These are phyloP conservation scores for Catocala nupta DNA, from an alignment of 2,888 invertebrate species.

Conservation along the genomic window DNA sequence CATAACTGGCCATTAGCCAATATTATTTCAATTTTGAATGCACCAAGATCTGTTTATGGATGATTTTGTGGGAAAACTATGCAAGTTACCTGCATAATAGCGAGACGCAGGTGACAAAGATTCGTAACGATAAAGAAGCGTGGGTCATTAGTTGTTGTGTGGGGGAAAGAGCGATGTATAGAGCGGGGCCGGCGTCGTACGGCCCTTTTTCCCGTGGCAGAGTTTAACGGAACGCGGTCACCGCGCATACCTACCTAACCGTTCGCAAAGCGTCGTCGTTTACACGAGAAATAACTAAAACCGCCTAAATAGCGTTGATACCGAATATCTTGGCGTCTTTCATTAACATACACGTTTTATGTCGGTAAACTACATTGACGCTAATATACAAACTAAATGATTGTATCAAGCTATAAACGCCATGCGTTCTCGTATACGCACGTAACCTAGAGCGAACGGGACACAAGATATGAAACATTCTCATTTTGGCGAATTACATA, in stretches of 20 bases:
- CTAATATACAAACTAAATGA: slow-evolving; percentile 38
- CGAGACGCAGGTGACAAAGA: slow-evolving; percentile 81
- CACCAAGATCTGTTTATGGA: slow-evolving; percentile 52
- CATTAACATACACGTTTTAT: slow-evolving; percentile 40
- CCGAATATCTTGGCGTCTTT: slow-evolving; percentile 37
- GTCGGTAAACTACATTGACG: slow-evolving; percentile 26
- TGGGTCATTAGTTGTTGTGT: slow-evolving; percentile 77
- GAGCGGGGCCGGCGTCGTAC: slow-evolving; percentile 75
- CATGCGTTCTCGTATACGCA: slow-evolving; percentile 55
- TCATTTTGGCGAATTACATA: slow-evolving; percentile 39
- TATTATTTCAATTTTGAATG: slow-evolving; percentile 59
- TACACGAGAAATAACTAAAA: slow-evolving; percentile 58
- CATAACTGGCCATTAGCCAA: slow-evolving; percentile 74
- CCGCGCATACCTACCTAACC: slow-evolving; percentile 72
- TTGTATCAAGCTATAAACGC: slow-evolving; percentile 40
- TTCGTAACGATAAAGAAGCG: slow-evolving; percentile 81
- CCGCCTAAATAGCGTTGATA: slow-evolving; percentile 56
- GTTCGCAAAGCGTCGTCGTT: slow-evolving; percentile 63
- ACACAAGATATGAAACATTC: slow-evolving; percentile 55
- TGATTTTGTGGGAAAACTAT: slow-evolving; percentile 59
- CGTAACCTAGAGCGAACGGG: slow-evolving; percentile 65
- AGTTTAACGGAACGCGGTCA: slow-evolving; percentile 78
- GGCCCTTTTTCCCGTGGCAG: slow-evolving; percentile 77
- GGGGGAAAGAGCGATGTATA: slow-evolving; percentile 74
- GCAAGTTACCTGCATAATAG: slow-evolving; percentile 68